Base-by-base conservation (phyloP, 1,140 invertebrate species). In the Eufriesea mexicana region DNA sequence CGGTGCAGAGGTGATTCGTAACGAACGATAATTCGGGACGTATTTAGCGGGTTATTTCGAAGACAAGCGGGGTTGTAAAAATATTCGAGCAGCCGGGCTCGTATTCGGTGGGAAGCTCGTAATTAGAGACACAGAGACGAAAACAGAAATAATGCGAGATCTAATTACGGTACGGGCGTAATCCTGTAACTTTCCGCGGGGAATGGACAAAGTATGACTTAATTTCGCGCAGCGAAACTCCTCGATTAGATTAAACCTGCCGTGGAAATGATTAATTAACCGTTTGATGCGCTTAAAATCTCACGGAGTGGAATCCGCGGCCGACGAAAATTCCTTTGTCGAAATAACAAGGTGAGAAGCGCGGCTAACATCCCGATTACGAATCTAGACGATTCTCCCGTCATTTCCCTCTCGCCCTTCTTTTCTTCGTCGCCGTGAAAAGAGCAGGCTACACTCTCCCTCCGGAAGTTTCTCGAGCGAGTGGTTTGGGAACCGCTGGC, bases 131-230 rank as follows among this genome's bases (percentile, higher is more conserved):
- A 47, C 8, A 0, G 5, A 45, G 55, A 61, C 47, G n/a, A 75
- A 75, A 49, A 75, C 45, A 49, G 42, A 49, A 75, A 75, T 49
- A 62, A 75, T 9, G 18, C 61, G 55, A 61, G 47, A 74, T 61
- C 55, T 74, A 61, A 74, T 74, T 74, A 74, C 18, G 10, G 28
- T 42, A 23, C n/a, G n/a, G 20, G 18, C 8, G 42, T 61, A 47
- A 75, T 47, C 49, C 23, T 75, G 49, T 61, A 75, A 75, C 42
- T 75, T 59, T 59, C 72, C 55, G 10, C 55, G 4, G 7, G 23
- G 55, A 20, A 59, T 47, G 55, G n/a, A 59, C 55, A 59, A 74
- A 74, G 42, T 45, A 23, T 10, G 55, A 25, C n/a, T 25, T 74
- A 74, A 74, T 59, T 59, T 61, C 42, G 14, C 25, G 70, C 42